These are phyloP conservation scores for Eospalax fontanierii DNA, from an alignment of 2,797 vertebrate species.

Conservation along the genomic window DNA sequence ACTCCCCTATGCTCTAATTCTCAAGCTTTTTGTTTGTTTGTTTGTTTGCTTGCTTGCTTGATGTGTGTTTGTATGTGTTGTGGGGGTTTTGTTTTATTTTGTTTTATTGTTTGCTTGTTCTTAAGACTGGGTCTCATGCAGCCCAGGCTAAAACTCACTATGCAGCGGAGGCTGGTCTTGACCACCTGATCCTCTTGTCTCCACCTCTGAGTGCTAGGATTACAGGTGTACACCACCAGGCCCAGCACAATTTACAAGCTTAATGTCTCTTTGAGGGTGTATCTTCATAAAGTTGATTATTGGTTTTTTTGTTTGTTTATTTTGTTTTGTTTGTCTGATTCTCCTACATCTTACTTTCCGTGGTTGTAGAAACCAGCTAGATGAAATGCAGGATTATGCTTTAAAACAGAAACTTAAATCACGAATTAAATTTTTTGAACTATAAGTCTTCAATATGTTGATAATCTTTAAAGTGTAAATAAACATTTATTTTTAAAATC, in stretches of 20 bases:
- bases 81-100: neutral
- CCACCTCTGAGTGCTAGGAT: no score
- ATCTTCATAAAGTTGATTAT: neutral
- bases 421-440: conserved; percentile 3
- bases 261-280: neutral
- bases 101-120: neutral
- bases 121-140: neutral
- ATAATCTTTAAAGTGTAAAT: conserved; percentile 18
- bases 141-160: neutral
- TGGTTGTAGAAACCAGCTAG: neutral
- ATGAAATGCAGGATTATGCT: conserved; percentile 11
- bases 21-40: neutral
- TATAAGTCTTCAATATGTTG: neutral
- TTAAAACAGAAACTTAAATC: conserved; percentile 4
- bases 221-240: no score
- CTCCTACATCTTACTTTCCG: neutral
- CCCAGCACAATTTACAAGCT: neutral
- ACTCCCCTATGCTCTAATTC: neutral
- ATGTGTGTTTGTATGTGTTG: neutral
- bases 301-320: neutral
- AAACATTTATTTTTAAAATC: conserved; percentile 47
- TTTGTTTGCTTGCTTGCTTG: neutral
- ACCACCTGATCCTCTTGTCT: no score
- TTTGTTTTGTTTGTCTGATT: conserved; percentile 30
- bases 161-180: no score